Conservation (phyloP, 2,888 invertebrate genomes). For the Autographa pulchrina region DNA sequence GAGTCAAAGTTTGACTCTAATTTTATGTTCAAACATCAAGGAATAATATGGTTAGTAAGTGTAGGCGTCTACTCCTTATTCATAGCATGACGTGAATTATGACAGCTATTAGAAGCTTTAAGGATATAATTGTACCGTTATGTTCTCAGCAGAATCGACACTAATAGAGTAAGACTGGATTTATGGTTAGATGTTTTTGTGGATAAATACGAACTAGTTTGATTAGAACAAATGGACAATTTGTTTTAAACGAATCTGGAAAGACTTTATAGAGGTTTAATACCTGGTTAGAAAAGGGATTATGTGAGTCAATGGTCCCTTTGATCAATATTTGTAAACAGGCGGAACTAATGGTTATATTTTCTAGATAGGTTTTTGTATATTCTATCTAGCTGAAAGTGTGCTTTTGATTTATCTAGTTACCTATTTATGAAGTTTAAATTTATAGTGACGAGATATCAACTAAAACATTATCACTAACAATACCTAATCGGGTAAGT, state of each 20-base stretch:
- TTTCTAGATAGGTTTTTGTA: too few species aligned
- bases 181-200: neutral
- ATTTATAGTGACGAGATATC: neutral
- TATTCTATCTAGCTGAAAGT: too few species aligned
- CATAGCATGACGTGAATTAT: slow-evolving; percentile 40
- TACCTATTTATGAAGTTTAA: neutral
- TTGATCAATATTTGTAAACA: too few species aligned
- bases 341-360: too few species aligned
- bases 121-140: slow-evolving; percentile 35
- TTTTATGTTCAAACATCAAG: slow-evolving; percentile 30
- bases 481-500: neutral
- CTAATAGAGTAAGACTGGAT: neutral
- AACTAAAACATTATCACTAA: neutral
- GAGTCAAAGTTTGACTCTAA: slow-evolving; percentile 36
- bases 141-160: neutral
- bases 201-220: neutral
- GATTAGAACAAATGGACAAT: neutral
- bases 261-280: too few species aligned
- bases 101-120: slow-evolving; percentile 7
- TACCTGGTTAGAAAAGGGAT: too few species aligned
- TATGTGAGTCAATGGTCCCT: too few species aligned
- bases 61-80: slow-evolving; percentile 42
- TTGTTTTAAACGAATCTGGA: neutral
- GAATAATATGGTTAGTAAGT: slow-evolving; percentile 14
- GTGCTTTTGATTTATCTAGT: too few species aligned